Evolutionary conservation across 1,140 invertebrate genomes (phyloP), one percentile per base, ranked within the genome.

Genomic region (Triops longicaudatus): DNA sequence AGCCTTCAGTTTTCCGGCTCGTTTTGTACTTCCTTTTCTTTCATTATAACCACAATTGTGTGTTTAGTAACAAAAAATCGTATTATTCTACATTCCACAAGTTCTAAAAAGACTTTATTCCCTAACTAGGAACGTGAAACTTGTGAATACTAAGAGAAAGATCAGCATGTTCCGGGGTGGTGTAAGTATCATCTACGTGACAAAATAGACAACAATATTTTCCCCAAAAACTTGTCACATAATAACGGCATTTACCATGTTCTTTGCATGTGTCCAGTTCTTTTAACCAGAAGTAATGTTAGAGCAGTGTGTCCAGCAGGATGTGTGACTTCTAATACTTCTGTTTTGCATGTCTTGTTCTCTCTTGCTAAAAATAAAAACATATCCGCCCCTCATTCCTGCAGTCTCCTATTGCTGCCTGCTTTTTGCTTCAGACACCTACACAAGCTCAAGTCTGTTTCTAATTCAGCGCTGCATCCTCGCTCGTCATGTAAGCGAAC

Each of bases 331-430:
- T 22, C 22, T n/a, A 6, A n/a, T 22, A 14, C 9, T 63, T 63
- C 50, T 63, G 50, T 63, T 63, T 63, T 63, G 50, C 50, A 63
- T 63, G 50, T 63, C 50, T 44, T 11, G 43, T 17, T 44, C 50
- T 17, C 50, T 17, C 14, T 6, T 63, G 31, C 50, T 63, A 63
- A 63, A 63, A 63, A 63, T 63, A 63, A 63, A 63, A 63, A 63
- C 50, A 63, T n/a, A 17, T 63, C 50, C 50, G 14, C 50, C 50
- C 22, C 50, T 22, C 7, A 4, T 63, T 22, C 22, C 50, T 63
- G 14, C 17, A 9, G 14, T 63, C 4, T 22, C 31, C 31, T 37
- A 37, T 63, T 22, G n/a, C 22, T 14, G 14, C 50, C 50, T 14
- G 14, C 50, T 63, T 63, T 63, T 63, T 63, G 17, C 50, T n/a